Evolutionary conservation across 1,140 invertebrate genomes (phyloP).

Genomic region (Lanistes nyassanus): DNA sequence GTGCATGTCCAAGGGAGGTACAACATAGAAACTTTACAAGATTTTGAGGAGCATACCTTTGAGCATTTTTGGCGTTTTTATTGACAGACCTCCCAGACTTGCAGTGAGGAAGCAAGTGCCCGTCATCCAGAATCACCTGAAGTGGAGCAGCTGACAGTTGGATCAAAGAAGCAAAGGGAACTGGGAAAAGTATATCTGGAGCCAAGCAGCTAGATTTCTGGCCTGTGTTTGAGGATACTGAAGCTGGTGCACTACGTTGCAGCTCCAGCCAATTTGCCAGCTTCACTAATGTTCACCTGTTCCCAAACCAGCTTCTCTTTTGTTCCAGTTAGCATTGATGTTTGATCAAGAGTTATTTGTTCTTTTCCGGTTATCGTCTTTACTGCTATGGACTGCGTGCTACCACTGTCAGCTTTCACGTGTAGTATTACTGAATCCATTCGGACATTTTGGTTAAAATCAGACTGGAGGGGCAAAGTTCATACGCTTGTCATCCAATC

Average conservation of each 20-base stretch:
- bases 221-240: neutral
- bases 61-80: neutral
- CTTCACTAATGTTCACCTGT: no score
- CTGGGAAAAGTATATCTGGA: neutral
- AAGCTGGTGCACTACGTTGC: neutral
- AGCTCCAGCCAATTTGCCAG: no score
- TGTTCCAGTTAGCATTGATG: no score
- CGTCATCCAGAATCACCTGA: neutral
- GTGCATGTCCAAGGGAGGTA: neutral
- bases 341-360: no score
- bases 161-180: neutral
- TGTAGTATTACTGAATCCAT: no score
- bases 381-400: no score
- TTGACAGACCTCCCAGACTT: conserved; percentile 22
- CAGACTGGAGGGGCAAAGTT: no score
- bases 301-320: no score
- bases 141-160: neutral
- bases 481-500: no score
- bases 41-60: neutral
- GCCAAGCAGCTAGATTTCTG: neutral
- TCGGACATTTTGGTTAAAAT: no score
- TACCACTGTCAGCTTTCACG: no score
- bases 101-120: neutral
- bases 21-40: neutral
- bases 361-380: no score